A percentile compares a stretch with the other conserved stretches of the same genome.
These are phyloP conservation scores for Macropodus opercularis DNA, from an alignment of 2,797 vertebrate species.

Conservation along the genomic window DNA sequence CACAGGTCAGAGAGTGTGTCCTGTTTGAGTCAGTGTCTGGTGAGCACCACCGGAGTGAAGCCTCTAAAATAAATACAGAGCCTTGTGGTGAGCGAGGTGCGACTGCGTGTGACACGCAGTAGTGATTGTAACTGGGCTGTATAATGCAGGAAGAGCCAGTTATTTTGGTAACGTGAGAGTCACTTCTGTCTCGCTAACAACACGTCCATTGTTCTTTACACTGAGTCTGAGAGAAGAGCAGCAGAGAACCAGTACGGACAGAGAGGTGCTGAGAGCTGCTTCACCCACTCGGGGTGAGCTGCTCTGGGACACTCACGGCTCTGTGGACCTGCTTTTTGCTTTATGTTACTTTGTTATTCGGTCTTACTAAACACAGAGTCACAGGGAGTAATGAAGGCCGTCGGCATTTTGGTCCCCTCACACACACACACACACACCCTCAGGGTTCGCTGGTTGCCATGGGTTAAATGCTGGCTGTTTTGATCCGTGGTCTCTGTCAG, in stretches of 20 bases:
- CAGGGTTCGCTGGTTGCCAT: slow-evolving; percentile 27
- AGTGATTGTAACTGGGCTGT: neutral
- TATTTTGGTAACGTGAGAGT: slow-evolving; percentile 42
- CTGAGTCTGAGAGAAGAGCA: slow-evolving; percentile 26
- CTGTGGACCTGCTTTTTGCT: slow-evolving; percentile 6
- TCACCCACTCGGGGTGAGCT: slow-evolving; percentile 17
- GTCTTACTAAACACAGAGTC: slow-evolving; percentile 1
- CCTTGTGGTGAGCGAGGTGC: slow-evolving; percentile 21
- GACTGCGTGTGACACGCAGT: slow-evolving; percentile 12
- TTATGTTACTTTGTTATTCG: too few relatives aligned
- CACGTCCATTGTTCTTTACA: slow-evolving; percentile 40
- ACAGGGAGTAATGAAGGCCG: neutral
- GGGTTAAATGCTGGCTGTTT: slow-evolving; percentile 42
- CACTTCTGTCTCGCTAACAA: slow-evolving; percentile 46
- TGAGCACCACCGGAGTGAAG: slow-evolving; percentile 49
- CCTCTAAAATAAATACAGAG: slow-evolving; percentile 44
- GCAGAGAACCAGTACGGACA: slow-evolving; percentile 10
- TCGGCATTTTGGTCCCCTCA: slow-evolving; percentile 21
- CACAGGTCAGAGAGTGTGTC: slow-evolving; percentile 54
- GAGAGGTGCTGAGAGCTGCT: slow-evolving; percentile 31
- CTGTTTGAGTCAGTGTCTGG: slow-evolving; percentile 61
- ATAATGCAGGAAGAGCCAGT: slow-evolving; percentile 21
- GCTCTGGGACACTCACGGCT: slow-evolving; percentile 10
- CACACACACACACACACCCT: slow-evolving; percentile 8
- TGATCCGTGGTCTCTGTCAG: slow-evolving; percentile 46